phyloP scores from a whole-genome alignment of 2,797 vertebrate species.

The Neostethus bicornis region DNA sequence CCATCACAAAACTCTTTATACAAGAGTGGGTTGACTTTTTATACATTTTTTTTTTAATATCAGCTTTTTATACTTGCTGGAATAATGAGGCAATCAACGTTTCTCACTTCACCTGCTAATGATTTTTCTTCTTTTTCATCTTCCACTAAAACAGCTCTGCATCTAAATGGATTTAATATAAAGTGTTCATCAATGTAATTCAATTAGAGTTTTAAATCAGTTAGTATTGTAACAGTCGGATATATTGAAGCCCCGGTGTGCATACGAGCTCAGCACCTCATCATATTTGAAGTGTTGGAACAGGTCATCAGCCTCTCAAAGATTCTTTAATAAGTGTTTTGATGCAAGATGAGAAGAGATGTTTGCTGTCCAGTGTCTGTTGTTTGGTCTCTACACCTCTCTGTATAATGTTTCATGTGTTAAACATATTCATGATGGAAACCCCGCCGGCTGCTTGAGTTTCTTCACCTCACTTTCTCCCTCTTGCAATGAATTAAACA shows the following conservation, averaged over 20 bases:
- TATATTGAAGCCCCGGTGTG: not conserved
- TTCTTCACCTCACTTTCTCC: constrained; percentile 70
- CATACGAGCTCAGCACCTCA: not conserved
- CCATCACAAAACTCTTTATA: not conserved
- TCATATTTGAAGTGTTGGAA: constrained; percentile 2
- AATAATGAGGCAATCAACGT: not conserved
- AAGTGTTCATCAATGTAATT: not conserved
- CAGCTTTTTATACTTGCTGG: not conserved
- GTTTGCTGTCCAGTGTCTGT: constrained; percentile 39
- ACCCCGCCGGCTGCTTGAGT: constrained; percentile 51
- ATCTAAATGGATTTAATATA: not conserved
- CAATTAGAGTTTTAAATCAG: not conserved
- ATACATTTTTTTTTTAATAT: not conserved
- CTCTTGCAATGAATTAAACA: constrained; percentile 86
- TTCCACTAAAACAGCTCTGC: not conserved
- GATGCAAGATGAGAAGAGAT: constrained; percentile 16
- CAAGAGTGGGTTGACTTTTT: not conserved
- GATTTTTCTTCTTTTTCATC: not conserved
- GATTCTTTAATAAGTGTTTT: constrained; percentile 27
- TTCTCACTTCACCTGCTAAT: not conserved
- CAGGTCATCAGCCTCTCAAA: not conserved
- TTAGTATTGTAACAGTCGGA: not conserved
- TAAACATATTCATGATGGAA: constrained; percentile 82
- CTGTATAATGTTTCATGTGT: constrained; percentile 51
- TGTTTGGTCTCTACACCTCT: constrained; percentile 32